Base-by-base conservation (phyloP, 1,140 invertebrate species). In the Delia radicum region DNA sequence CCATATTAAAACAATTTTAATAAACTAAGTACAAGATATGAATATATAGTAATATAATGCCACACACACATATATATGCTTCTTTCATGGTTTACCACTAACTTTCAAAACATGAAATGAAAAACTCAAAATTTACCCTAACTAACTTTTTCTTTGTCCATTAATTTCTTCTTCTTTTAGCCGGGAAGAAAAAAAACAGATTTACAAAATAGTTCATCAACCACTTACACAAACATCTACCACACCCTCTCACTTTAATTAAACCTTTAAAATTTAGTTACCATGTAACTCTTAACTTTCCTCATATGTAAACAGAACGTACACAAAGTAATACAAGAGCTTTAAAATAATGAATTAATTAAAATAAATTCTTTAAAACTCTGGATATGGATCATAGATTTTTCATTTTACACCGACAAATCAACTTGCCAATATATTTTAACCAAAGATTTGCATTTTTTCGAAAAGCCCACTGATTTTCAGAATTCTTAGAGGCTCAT, bases 241-340 rank as follows among this genome's bases (percentile, higher is more conserved):
- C 63, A 29, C 28, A 29, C 63, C 28, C 65, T 69, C n/a, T 33
- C 29, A 69, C 65, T 69, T 69, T 69, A 69, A 69, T 33, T 33
- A 69, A 69, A 69, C 65, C 65, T 69, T 18, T 69, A 69, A 69
- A 69, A 37, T 69, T 69, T 69, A 69, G 33, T 69, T 69, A 69
- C n/a, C 65, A 33, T 69, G 65, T 69, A 69, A 69, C 65, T 31
- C 65, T 69, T 69, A 69, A 69, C 37, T 69, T 69, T 69, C 65
- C 65, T 37, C 65, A 37, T 37, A 69, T 69, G n/a, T 37, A 37
- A 69, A 69, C 65, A 65, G 24, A 3, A 1, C 12, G n/a, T 15
- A 55, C 48, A 55, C n/a, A 55, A 0, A 0, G 4, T 42, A 13
- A 15, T 1, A 42, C n/a, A 15, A 15, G 37, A 3, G 12, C 12